Conservation (phyloP, 2,888 invertebrate species). For the Deilephila porcellus region DNA sequence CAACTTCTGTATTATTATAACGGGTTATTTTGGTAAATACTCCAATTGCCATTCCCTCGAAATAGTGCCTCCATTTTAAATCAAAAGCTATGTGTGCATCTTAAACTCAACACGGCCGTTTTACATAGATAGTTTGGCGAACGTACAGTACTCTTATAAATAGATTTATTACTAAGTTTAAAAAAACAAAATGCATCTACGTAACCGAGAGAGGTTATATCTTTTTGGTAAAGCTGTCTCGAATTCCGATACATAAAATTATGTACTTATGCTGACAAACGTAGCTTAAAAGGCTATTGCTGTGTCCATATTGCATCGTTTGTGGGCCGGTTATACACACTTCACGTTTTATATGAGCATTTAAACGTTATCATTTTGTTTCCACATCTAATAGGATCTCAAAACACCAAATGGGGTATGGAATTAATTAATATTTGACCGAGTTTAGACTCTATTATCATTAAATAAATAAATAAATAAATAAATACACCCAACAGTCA, state of each 20-base stretch:
- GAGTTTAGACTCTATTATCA: too few species aligned
- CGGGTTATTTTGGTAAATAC: background rate
- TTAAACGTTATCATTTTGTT: background rate
- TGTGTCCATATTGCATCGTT: background rate
- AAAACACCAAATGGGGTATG: background rate
- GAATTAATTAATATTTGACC: too few species aligned
- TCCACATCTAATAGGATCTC: background rate
- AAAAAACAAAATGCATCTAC: constrained; percentile 30
- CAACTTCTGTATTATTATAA: background rate
- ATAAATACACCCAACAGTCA: too few species aligned
- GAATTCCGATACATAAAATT: constrained; percentile 18
- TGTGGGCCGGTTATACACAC: constrained; percentile 1
- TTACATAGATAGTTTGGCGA: constrained; percentile 27
- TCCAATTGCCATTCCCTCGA: background rate
- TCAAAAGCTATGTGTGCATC: too few species aligned
- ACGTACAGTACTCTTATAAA: constrained; percentile 7
- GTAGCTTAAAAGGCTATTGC: constrained; percentile 1
- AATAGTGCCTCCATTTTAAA: background rate
- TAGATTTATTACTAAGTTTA: constrained; percentile 10
- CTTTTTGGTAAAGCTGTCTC: constrained; percentile 30
- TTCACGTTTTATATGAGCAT: background rate
- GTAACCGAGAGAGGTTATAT: constrained; percentile 24
- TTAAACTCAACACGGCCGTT: background rate
- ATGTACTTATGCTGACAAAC: constrained; percentile 15
- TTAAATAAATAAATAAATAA: too few species aligned